Evolutionary conservation across 2,888 invertebrate species (phyloP), one percentile per base, ranked within the genome.

Genomic region (Catocala nupta): DNA sequence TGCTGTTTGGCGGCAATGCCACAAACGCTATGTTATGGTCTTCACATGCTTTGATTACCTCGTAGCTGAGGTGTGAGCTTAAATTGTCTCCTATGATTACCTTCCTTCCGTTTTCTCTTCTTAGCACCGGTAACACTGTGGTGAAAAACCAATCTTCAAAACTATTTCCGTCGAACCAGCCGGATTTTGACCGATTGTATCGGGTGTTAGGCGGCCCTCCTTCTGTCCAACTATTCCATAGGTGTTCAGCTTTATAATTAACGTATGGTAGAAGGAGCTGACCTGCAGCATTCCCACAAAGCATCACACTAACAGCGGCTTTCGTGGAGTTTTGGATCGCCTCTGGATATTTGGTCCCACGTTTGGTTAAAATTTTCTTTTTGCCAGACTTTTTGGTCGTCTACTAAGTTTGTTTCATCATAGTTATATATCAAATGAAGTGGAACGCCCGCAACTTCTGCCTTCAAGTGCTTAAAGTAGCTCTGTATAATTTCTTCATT

Each of bases 321-420:
- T 43, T 43, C 43, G 43, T 43, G 10, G 43, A 43, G 43, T 43
- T 43, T 43, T 43, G 5, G 43, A 43, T 43, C 43, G 73, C 49
- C 49, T 86, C 81, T 5, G 81, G 75, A 57, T 86, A 80, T 63
- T 85, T 84, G 0, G 58, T 53, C 10, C 81, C 80, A 56, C 71
- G 53, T 63, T 74, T 73, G 5, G 57, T 55, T 11, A 77, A 65
- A 2, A 70, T 67, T 55, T 69, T 73, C 70, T 73, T 55, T 13
- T 45, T 44, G 5, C 55, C 45, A n/a, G 55, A n/a, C n/a, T n/a
- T n/a, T n/a, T n/a, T n/a, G 55, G 33, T 55, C 55, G 34, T 55
- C 55, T 13, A 33, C 45, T 11, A 55, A 33, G 8, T 55, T 55
- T 13, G 44, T 55, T 55, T 55, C 55, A 33, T 45, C 55, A 10